Evolutionary conservation across 1,140 invertebrate genomes (phyloP), one percentile per base, ranked within the genome.

Genomic region (Eueides isabella): DNA sequence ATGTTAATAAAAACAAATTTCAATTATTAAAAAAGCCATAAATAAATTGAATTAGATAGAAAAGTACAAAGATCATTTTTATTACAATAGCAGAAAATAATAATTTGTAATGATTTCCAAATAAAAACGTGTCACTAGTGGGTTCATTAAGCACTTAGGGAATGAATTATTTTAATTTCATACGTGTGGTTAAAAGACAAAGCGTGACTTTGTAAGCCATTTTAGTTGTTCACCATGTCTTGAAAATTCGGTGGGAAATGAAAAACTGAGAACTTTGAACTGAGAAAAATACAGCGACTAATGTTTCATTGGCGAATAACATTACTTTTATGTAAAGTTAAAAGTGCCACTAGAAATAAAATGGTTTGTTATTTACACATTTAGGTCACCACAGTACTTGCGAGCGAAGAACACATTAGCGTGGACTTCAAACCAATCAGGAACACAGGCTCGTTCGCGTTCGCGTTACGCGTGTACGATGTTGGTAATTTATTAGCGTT

Each of bases 401-500:
- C 31, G 33, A 26, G 33, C 29, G 31, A 61, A 73, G 55, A 41
- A 38, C 84, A 86, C 84, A 86, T 89, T 86, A 90, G 87, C 86
- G 88, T 87, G 76, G 80, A 88, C 90, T 91, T 92, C 87, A 91
- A 92, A 92, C 89, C 87, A 92, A 92, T 93, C 91, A 92, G 87
- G 86, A 90, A 85, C 85, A 86, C 78, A 79, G 82, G 78, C 78
- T 82, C 82, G 84, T 88, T 83, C 85, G 84, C 81, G 83, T 88
- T 83, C 83, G 84, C 82, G 79, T 85, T 84, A 88, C 85, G 85
- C 89, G 85, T 86, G 88, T 90, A 89, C 86, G 80, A 84, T 85
- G 88, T 88, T 83, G 83, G 89, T 92, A 92, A 92, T 92, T 92
- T 92, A 92, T 92, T 90, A 92, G 86, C 88, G 86, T 86, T 92